Base-by-base conservation (phyloP, 2,888 invertebrate genomes). In the Mesoligia furuncula region DNA sequence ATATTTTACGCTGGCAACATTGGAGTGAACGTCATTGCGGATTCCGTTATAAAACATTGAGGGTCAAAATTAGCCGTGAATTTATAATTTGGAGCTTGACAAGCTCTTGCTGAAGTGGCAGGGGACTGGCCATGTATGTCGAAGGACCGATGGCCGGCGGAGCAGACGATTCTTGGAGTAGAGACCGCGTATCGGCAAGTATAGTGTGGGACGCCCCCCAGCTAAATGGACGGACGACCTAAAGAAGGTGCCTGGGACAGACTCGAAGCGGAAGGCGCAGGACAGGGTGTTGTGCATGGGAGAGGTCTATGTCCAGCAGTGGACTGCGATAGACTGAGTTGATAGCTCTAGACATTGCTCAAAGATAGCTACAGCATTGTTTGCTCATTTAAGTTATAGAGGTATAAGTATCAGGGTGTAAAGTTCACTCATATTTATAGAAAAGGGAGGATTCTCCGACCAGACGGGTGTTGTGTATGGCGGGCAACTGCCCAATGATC, bases 1-100 rank as follows among this genome's bases (percentile, higher is more conserved):
- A 75, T 71, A 73, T 73, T 75, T 81, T 75, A 39, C 27, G 59
- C 27, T 73, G 75, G 61, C 64, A 84, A 75, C 74, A 84, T 69
- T 73, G 51, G 13, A 75, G 39, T 15, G 65, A 62, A 36, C 39
- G 72, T 72, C 66, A 78, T 51, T 42, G 42, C 20, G 27, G 54
- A 13, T 70, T 67, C 72, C 75, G 36, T 36, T n/a, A 27, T n/a
- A n/a, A 42, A 62, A 39, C 62, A 17, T 69, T 36, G 13, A 17
- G 27, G 13, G 17, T 48, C n/a, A 39, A 42, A 9, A 1, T 69
- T 39, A 27, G 0, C 31, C 0, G 31, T 31, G 31, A 31, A 31
- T 31, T 31, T 31, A 31, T 31, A 31, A 31, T 31, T 31, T 5
- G 17, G 7, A 66, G 31, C 3, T 27, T 54, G 39, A 4, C 24